phyloP scores from a whole-genome alignment of 2,797 vertebrate species.

The Sorex maritimensis region DNA sequence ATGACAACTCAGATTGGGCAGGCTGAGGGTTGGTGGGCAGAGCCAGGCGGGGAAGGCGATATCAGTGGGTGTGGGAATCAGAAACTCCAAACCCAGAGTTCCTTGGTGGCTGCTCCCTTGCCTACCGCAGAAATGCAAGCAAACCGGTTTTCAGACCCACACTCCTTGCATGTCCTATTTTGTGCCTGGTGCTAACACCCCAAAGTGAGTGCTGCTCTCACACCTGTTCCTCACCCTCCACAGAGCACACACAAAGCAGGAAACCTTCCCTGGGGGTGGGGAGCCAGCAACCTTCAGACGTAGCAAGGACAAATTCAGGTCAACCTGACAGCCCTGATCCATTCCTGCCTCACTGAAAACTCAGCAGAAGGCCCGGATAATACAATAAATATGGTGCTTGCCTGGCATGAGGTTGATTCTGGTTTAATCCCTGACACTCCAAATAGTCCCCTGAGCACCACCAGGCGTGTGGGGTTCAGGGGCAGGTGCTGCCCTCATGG shows the following conservation, averaged over 20 bases:
- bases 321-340: neutral
- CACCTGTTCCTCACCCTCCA: neutral
- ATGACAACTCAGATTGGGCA: neutral
- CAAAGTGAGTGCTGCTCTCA: neutral
- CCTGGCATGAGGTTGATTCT: too few relatives aligned
- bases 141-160: slow-evolving; percentile 13
- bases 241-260: neutral
- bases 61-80: slow-evolving; percentile 49
- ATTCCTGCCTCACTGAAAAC: neutral
- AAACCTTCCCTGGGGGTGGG: neutral
- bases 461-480: too few relatives aligned
- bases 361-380: neutral
- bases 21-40: neutral
- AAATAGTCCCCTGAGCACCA: too few relatives aligned
- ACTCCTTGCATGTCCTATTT: neutral
- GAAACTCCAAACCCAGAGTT: neutral
- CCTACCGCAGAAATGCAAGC: slow-evolving; percentile 48
- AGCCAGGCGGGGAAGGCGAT: neutral
- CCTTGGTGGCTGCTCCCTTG: neutral
- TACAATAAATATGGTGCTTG: too few relatives aligned
- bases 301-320: neutral
- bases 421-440: too few relatives aligned
- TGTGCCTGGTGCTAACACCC: too few relatives aligned
- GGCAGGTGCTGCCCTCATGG: too few relatives aligned
- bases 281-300: neutral